A percentile compares a stretch with the other conserved stretches of the same genome.
phyloP scores from a whole-genome alignment of 2,888 invertebrate genomes.

The Myathropa florea region DNA sequence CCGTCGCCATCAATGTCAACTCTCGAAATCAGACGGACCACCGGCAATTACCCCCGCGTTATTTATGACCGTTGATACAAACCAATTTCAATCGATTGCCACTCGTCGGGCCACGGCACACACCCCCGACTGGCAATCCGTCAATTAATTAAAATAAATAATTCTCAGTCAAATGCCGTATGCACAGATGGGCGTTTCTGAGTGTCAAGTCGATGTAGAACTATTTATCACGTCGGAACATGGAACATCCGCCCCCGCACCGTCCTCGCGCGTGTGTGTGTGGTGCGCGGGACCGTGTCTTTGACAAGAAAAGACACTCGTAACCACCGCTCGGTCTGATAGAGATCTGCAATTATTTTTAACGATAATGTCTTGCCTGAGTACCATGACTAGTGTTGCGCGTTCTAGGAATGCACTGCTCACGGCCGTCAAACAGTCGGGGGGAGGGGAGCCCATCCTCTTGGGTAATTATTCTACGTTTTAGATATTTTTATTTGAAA shows the following conservation, averaged over 20 bases:
- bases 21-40: background rate
- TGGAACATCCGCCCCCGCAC: constrained; percentile 5
- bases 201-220: constrained; percentile 58
- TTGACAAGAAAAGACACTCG: constrained; percentile 9
- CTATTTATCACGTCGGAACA: constrained; percentile 52
- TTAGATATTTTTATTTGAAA: constrained; percentile 22
- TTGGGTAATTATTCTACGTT: constrained; percentile 57
- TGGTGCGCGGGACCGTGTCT: background rate
- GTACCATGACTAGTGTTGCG: background rate
- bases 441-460: background rate
- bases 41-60: background rate
- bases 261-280: background rate
- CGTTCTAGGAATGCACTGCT: constrained; percentile 31
- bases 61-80: background rate
- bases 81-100: constrained; percentile 51
- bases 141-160: constrained; percentile 68
- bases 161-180: constrained; percentile 59
- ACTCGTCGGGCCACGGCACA: constrained; percentile 1
- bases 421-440: background rate
- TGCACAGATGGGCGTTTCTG: constrained; percentile 61
- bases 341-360: constrained; percentile 68
- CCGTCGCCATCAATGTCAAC: background rate
- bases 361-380: constrained; percentile 52
- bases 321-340: constrained; percentile 27
- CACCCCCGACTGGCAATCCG: constrained; percentile 44